These are phyloP conservation scores for Puma concolor DNA, from an alignment of 2,113 vertebrate species.

Conservation along the genomic window DNA sequence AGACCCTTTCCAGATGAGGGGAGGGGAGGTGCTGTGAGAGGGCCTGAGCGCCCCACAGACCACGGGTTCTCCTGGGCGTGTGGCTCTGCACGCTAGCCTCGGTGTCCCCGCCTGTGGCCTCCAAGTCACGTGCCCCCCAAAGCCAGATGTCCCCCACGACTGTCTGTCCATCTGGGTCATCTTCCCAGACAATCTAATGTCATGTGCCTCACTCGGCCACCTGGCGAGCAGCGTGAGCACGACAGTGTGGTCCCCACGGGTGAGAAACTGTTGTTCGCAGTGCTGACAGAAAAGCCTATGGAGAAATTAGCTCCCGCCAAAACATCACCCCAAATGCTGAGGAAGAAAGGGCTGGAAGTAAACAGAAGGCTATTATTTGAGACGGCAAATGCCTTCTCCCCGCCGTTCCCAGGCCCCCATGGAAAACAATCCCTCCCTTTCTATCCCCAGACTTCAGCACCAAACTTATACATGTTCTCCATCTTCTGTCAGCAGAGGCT, in stretches of 20 bases:
- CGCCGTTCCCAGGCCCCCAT: background rate
- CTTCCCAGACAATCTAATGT: background rate
- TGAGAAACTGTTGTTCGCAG: background rate
- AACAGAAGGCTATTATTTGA: background rate
- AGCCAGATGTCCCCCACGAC: background rate
- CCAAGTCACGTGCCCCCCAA: background rate
- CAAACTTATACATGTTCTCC: background rate
- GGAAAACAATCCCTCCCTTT: background rate
- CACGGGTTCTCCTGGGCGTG: background rate
- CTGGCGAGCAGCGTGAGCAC: fast-evolving
- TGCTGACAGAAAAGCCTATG: background rate
- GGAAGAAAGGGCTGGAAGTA: background rate
- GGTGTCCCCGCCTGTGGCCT: background rate
- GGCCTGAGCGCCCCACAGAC: background rate
- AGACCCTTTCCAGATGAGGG: background rate
- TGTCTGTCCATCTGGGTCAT: too few species aligned
- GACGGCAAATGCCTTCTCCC: background rate
- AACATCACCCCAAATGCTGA: fast-evolving
- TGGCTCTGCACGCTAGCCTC: background rate
- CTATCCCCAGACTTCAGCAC: background rate
- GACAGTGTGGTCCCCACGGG: fast-evolving
- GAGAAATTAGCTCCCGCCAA: background rate
- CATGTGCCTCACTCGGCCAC: fast-evolving
- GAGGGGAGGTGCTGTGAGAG: background rate
- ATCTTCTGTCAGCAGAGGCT: background rate